Base-by-base conservation (phyloP, 1,140 invertebrate genomes). In the Meloidogyne exigua region DNA sequence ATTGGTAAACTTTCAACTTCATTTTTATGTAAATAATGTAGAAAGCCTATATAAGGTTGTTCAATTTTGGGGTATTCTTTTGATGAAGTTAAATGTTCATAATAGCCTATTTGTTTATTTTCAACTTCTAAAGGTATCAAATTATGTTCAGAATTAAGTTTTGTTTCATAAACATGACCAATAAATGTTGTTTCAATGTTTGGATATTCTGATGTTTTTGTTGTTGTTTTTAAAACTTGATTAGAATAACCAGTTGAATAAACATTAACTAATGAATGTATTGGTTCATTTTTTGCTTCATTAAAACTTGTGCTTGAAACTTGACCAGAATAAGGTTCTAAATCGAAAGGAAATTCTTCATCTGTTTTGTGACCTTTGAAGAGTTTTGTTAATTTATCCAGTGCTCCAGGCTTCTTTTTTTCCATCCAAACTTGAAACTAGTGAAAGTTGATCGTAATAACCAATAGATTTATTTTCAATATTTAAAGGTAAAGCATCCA, bases 241-340 rank as follows among this genome's bases (percentile, higher is more conserved):
- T 79, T 69, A 67, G 67, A 79, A 74, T 77, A 79, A 18, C 78
- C 76, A 25, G 68, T 21, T 26, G 62, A 49, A 39, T 79, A 80
- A 25, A 67, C 18, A 18, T 15, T 49, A 18, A 49, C 44, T 18
- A 49, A 49, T 3, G 44, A 18, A 49, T 49, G 44, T 18, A 49
- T 49, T 49, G 44, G 44, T 10, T 49, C 44, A 49, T 11, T 4
- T 49, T 7, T 3, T 18, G 15, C 13, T 49, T 49, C 44, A 18
- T 44, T 11, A 11, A 44, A 12, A 11, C 2, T 18, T 3, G 15
- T 18, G 3, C 7, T 49, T 49, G 15, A 1, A 49, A 49, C 10
- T 18, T 15, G 1, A 18, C 44, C 44, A 18, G 13, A 4, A 18
- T 18, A 49, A 18, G 44, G 44, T 10, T 49, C 44, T 49, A 18